Conservation (phyloP, 2,888 invertebrate genomes). For the Rutpela maculata region DNA sequence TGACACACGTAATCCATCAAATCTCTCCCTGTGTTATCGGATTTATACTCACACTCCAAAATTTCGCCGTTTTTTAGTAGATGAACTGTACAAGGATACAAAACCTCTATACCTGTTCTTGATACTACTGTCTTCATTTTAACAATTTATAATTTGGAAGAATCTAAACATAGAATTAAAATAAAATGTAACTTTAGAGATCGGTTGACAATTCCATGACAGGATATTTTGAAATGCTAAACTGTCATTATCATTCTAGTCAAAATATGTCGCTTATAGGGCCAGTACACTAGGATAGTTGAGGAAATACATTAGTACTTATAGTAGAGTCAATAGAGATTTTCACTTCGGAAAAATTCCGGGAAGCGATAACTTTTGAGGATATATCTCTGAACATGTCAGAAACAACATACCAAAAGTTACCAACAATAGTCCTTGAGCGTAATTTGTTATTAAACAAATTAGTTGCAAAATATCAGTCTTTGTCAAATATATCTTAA, state of each 20-base stretch:
- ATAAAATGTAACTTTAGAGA: background rate
- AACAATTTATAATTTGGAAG: background rate
- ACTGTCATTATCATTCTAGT: background rate
- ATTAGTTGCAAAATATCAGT: too few relatives aligned
- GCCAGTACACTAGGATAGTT: too few relatives aligned
- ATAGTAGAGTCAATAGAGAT: too few relatives aligned
- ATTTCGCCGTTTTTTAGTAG: slow-evolving; percentile 54
- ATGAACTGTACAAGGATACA: slow-evolving; percentile 57
- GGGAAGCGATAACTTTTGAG: too few relatives aligned
- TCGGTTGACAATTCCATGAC: background rate
- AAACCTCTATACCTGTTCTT: slow-evolving; percentile 54
- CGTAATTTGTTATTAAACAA: too few relatives aligned
- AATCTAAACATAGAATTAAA: background rate
- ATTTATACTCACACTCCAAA: slow-evolving; percentile 58
- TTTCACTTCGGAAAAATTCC: too few relatives aligned
- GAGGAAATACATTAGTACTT: too few relatives aligned
- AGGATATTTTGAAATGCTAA: background rate
- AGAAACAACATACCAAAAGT: too few relatives aligned
- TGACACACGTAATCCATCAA: slow-evolving; percentile 55
- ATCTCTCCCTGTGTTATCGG: slow-evolving; percentile 54
- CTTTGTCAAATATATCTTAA: too few relatives aligned
- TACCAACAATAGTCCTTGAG: too few relatives aligned
- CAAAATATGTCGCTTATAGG: too few relatives aligned
- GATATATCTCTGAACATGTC: too few relatives aligned
- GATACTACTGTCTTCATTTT: slow-evolving; percentile 57